Evolutionary conservation across 2,888 invertebrate species (phyloP).

Genomic region (Sussaba pulchella): DNA sequence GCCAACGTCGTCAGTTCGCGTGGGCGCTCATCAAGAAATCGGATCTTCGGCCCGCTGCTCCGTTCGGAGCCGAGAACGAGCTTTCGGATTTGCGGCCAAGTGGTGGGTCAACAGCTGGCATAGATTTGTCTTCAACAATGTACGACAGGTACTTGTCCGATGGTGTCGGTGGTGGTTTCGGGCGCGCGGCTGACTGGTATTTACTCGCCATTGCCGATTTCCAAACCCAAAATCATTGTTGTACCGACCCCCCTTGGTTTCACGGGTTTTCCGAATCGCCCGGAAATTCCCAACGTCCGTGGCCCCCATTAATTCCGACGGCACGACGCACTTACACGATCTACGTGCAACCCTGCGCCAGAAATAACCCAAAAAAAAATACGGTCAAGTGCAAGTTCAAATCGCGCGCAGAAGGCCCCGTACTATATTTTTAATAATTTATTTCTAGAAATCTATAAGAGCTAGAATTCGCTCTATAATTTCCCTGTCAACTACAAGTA

Average conservation of each 20-base stretch:
- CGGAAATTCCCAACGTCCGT: conserved; percentile 62
- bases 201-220: conserved; percentile 58
- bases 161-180: conserved; percentile 57
- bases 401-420: too few species aligned
- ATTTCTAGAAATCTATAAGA: too few species aligned
- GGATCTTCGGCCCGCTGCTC: neutral
- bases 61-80: neutral
- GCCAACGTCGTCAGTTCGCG: neutral
- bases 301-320: too few species aligned
- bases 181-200: conserved; percentile 42
- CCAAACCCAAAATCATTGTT: conserved; percentile 64
- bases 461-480: too few species aligned
- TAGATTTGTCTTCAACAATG: conserved; percentile 72
- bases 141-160: conserved; percentile 74
- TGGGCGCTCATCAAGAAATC: neutral
- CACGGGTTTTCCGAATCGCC: conserved; percentile 51
- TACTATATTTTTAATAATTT: too few species aligned
- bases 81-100: conserved; percentile 40
- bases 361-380: too few species aligned
- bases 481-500: too few species aligned
- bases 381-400: too few species aligned
- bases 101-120: conserved; percentile 71
- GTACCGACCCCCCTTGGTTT: conserved; percentile 59
- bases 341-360: too few species aligned
- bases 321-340: too few species aligned